Percentiles rank a stretch among this genome's conserved stretches.
Evolutionary conservation across 2,113 vertebrate species (phyloP).

Genomic region (Steatornis caripensis): DNA sequence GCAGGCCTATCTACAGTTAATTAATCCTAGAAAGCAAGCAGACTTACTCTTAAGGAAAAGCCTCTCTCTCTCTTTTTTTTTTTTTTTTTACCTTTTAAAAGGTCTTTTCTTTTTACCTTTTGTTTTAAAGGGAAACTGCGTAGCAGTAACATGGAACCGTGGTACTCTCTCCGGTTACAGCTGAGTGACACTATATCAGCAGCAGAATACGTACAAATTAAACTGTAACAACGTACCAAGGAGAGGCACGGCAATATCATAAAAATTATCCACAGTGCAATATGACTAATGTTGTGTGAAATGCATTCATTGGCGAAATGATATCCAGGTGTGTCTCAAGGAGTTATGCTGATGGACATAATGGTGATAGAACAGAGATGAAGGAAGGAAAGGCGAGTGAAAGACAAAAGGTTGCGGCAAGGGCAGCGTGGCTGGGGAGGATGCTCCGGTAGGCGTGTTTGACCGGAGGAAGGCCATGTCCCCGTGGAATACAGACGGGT

Average conservation of each 20-base stretch:
- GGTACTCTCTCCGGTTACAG: neutral
- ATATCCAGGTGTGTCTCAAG: slow-evolving; percentile 59
- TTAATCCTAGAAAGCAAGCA: neutral
- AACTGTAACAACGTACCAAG: slow-evolving; percentile 34
- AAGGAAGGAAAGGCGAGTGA: slow-evolving; percentile 22
- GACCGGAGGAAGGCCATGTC: neutral
- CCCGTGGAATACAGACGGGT: neutral
- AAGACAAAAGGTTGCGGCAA: slow-evolving; percentile 50
- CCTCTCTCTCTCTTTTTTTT: neutral
- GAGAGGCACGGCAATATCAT: slow-evolving; percentile 32
- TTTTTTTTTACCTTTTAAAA: too few relatives aligned
- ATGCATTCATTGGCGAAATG: slow-evolving; percentile 50
- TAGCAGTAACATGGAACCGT: neutral
- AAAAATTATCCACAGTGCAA: slow-evolving; percentile 55
- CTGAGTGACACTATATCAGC: slow-evolving; percentile 15
- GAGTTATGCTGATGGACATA: slow-evolving; percentile 59
- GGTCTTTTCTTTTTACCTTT: neutral
- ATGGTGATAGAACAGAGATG: slow-evolving; percentile 44
- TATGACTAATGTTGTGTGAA: slow-evolving; percentile 68
- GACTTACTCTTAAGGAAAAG: neutral
- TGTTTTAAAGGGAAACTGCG: neutral
- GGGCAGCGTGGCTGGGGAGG: slow-evolving; percentile 9
- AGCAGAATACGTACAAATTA: slow-evolving; percentile 54
- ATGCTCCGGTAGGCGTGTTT: neutral
- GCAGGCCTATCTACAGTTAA: neutral